Percentiles rank a stretch among this genome's conserved stretches.
These are phyloP conservation scores for Parazoanthus darwini DNA, from an alignment of 92 coral and sea anemone genomes.

Conservation along the genomic window DNA sequence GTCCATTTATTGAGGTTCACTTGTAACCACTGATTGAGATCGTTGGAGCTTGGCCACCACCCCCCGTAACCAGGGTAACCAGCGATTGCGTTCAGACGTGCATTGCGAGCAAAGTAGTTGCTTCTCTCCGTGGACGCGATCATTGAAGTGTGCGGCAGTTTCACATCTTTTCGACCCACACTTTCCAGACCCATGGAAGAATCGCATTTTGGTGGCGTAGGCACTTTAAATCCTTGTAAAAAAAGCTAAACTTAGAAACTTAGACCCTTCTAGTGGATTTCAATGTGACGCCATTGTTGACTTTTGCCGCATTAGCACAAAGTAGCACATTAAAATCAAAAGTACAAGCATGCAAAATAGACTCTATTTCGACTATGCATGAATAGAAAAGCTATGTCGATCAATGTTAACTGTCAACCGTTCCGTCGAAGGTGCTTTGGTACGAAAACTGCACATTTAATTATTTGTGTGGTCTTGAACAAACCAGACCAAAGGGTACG, in stretches of 20 bases:
- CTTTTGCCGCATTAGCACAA: not conserved
- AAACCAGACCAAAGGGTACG: too few relatives aligned
- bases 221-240: slow-evolving; percentile 12
- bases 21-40: slow-evolving; percentile 22
- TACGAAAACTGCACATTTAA: too few relatives aligned
- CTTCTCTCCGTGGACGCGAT: slow-evolving; percentile 29
- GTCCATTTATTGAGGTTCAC: slow-evolving; percentile 39
- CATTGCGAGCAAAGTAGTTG: slow-evolving; percentile 38
- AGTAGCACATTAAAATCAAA: not conserved
- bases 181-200: slow-evolving; percentile 32
- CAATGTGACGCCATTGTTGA: not conserved
- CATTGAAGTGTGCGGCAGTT: slow-evolving; percentile 20
- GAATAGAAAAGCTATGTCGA: too few relatives aligned
- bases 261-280: not conserved
- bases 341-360: too few relatives aligned
- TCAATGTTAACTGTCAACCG: too few relatives aligned
- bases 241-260: not conserved
- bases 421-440: too few relatives aligned
- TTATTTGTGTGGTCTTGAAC: too few relatives aligned
- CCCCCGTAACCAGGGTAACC: slow-evolving; percentile 39
- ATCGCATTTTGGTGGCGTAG: slow-evolving; percentile 26
- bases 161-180: slow-evolving; percentile 5
- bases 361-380: too few relatives aligned
- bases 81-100: slow-evolving; percentile 11
- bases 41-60: slow-evolving; percentile 32